Conservation (phyloP, 2,888 invertebrate genomes). For the Pachymerium ferrugineum region DNA sequence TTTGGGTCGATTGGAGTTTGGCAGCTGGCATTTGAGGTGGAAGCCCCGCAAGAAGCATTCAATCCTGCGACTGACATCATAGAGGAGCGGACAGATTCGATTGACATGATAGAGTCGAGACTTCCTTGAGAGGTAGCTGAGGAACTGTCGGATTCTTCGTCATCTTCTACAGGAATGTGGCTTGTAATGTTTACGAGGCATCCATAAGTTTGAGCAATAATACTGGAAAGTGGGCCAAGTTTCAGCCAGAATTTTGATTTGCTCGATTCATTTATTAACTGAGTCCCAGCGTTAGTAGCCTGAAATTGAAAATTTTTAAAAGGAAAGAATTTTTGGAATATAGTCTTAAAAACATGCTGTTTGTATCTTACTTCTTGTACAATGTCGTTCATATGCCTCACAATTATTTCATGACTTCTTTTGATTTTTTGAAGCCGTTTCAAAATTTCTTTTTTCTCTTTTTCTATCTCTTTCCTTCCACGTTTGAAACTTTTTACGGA, state of each 20-base stretch:
- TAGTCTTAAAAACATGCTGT: too few species aligned
- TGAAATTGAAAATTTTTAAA: not conserved
- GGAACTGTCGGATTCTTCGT: not conserved
- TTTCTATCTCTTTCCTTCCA: not conserved
- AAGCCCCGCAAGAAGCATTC: not conserved
- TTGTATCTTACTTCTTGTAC: not conserved
- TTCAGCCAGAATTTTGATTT: not conserved
- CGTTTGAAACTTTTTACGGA: not conserved
- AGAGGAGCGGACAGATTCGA: not conserved
- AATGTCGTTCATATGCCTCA: not conserved
- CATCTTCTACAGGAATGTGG: not conserved
- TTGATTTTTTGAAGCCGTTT: not conserved
- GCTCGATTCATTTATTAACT: not conserved
- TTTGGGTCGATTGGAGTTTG: not conserved
- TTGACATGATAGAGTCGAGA: not conserved
- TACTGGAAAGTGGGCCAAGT: not conserved
- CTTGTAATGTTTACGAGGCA: not conserved
- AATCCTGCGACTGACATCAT: not conserved
- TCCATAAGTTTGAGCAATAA: not conserved
- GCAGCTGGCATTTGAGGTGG: not conserved
- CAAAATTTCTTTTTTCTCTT: not conserved
- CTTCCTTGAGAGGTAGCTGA: not conserved
- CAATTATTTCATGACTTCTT: not conserved
- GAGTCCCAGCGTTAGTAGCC: not conserved
- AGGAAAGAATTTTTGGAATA: too few species aligned